These are phyloP conservation scores for Pilophorus perplexus DNA, from an alignment of 2,888 invertebrate genomes.

Conservation along the genomic window DNA sequence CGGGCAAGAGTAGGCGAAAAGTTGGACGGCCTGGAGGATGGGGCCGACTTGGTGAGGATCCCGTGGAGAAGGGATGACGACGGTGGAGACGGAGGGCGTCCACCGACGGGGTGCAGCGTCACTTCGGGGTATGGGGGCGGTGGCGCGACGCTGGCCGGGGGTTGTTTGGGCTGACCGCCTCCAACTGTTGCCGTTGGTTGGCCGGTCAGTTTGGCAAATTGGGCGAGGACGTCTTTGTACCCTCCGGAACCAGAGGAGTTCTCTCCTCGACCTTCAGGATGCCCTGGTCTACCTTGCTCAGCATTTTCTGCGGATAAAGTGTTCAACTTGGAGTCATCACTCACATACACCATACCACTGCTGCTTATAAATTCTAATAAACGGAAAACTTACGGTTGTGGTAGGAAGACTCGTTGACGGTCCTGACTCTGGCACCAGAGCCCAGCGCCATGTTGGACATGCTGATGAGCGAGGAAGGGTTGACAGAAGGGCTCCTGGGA, in stretches of 20 bases:
- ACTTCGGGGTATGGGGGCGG: constrained; percentile 74
- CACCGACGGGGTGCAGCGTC: constrained; percentile 70
- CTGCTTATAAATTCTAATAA: neutral
- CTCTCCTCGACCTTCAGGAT: constrained; percentile 10
- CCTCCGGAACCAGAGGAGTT: constrained; percentile 48
- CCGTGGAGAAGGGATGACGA: constrained; percentile 68
- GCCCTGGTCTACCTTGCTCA: constrained; percentile 13
- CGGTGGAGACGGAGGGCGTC: constrained; percentile 53
- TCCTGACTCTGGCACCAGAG: constrained; percentile 54
- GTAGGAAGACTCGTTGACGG: constrained; percentile 41
- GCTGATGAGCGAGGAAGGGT: constrained; percentile 48
- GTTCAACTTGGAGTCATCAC: neutral
- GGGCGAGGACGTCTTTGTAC: constrained; percentile 74
- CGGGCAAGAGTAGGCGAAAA: constrained; percentile 79
- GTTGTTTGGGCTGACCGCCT: constrained; percentile 2
- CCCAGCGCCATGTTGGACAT: constrained; percentile 54
- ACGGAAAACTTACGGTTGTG: constrained; percentile 35
- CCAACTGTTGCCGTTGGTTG: constrained; percentile 29
- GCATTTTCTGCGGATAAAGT: neutral
- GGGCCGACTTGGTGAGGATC: constrained; percentile 47
- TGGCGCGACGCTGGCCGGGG: neutral
- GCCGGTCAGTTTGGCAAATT: constrained; percentile 64
- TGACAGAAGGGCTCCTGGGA: constrained; percentile 45
- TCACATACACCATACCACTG: neutral
- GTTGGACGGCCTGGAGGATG: constrained; percentile 57